phyloP scores from a whole-genome alignment of 2,113 vertebrate genomes.

The Sclerurus mexicanus region DNA sequence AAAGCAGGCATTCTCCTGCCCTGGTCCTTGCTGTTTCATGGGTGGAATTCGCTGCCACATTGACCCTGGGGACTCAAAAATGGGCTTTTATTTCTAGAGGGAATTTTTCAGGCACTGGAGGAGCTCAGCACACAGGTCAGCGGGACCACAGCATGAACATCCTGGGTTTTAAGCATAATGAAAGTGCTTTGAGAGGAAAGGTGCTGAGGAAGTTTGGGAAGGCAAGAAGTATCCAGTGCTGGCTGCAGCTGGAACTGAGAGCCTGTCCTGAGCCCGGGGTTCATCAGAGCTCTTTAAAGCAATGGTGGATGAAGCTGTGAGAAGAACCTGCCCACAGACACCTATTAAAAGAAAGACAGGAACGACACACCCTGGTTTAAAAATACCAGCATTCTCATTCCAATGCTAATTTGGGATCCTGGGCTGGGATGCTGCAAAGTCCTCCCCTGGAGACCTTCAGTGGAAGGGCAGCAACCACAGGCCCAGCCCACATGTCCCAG shows the following conservation, averaged over 20 bases:
- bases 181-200: neutral
- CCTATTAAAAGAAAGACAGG: slow-evolving; percentile 9
- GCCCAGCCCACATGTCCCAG: neutral
- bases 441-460: neutral
- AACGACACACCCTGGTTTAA: neutral
- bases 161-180: accelerated
- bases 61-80: neutral
- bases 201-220: neutral
- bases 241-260: neutral
- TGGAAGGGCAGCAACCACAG: neutral
- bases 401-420: neutral
- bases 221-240: neutral
- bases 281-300: neutral
- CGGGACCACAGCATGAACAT: accelerated
- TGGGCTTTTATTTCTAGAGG: neutral
- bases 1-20: neutral
- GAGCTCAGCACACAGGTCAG: neutral
- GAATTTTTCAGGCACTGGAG: neutral
- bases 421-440: neutral
- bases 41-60: accelerated
- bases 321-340: slow-evolving; percentile 28
- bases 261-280: neutral
- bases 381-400: neutral
- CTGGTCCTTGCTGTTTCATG: neutral
- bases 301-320: neutral